Evolutionary conservation across 53 echinoderm and acorn worm genomes (phyloP).

Genomic region (Holothuria leucospilota): DNA sequence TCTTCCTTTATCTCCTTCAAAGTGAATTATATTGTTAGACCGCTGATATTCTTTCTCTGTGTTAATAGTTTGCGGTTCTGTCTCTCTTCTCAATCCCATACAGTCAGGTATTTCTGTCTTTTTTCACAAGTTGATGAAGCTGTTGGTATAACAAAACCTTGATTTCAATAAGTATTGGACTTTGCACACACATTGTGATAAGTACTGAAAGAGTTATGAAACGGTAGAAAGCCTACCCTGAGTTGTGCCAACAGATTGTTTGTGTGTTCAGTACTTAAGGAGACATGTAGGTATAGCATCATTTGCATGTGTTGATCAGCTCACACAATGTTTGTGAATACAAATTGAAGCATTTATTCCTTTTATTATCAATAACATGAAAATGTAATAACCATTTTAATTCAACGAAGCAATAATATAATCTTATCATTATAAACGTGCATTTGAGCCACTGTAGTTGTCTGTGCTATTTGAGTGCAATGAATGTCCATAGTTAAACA

Average conservation of each 20-base stretch:
- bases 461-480: too few relatives aligned
- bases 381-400: conserved; percentile 44
- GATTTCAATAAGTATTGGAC: too few relatives aligned
- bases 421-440: conserved; percentile 32
- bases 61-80: not conserved
- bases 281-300: not conserved
- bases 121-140: too few relatives aligned
- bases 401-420: conserved; percentile 50
- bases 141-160: too few relatives aligned
- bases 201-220: too few relatives aligned
- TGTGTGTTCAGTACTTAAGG: conserved; percentile 25
- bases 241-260: not conserved
- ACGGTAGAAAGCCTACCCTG: conserved; percentile 1
- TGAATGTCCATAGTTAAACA: too few relatives aligned
- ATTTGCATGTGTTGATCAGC: conserved; percentile 12
- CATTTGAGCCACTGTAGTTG: conserved; percentile 6
- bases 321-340: not conserved
- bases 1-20: not conserved
- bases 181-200: too few relatives aligned
- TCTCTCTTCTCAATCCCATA: not conserved
- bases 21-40: not conserved
- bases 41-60: not conserved
- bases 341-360: not conserved
- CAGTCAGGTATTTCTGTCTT: too few relatives aligned
- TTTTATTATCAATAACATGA: not conserved